Evolutionary conservation across 2,888 invertebrate genomes (phyloP).

Genomic region (Piscicola geometra): DNA sequence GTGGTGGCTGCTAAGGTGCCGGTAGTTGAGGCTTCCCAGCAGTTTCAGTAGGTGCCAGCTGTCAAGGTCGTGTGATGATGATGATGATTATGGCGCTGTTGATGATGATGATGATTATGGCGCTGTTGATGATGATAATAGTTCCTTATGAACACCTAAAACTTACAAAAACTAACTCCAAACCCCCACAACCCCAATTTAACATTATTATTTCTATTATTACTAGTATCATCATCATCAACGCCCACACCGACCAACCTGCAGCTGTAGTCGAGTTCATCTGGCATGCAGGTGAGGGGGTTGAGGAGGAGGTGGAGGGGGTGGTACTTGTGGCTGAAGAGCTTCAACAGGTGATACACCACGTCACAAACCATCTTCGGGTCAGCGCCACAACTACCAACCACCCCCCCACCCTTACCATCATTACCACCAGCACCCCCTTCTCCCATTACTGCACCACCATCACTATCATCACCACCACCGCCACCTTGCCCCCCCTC

Average conservation of each 20-base stretch:
- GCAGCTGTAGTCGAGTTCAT: constrained; percentile 74
- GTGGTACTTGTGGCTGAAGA: constrained; percentile 63
- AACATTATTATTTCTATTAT: no score
- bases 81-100: no score
- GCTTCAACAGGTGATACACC: constrained; percentile 74
- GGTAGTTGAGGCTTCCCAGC: constrained; percentile 66
- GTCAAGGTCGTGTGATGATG: no score
- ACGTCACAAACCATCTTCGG: constrained; percentile 59
- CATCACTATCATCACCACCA: neutral
- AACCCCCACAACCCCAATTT: neutral
- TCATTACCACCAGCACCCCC: constrained; percentile 21
- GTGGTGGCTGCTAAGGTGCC: constrained; percentile 59
- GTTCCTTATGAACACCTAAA: neutral
- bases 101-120: no score
- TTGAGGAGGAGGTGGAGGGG: constrained; percentile 67
- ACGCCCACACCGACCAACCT: constrained; percentile 46
- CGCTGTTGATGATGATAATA: neutral
- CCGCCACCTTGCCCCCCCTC: constrained; percentile 43
- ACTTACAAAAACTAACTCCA: neutral
- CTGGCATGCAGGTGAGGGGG: constrained; percentile 71
- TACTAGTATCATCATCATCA: no score
- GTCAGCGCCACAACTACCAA: constrained; percentile 23
- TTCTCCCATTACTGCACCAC: neutral
- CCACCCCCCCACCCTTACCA: constrained; percentile 40
- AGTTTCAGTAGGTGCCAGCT: constrained; percentile 73